Evolutionary conservation across 2,888 invertebrate genomes (phyloP).

Genomic region (Neoascia interrupta): DNA sequence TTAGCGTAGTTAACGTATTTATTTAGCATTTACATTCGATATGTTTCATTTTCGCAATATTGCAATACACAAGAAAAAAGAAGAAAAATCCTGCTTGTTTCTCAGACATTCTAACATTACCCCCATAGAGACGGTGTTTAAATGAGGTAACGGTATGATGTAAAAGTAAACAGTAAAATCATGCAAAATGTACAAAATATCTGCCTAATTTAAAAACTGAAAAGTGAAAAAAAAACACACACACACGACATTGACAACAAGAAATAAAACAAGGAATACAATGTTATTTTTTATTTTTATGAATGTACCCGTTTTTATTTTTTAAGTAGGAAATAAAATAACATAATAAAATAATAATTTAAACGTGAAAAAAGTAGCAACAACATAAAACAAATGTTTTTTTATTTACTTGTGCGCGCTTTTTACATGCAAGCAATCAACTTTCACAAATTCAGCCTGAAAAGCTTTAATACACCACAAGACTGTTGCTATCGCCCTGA

Average conservation of each 20-base stretch:
- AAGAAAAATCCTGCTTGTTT: conserved; percentile 51
- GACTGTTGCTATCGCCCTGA: no score
- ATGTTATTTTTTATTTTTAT: conserved; percentile 6
- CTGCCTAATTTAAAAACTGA: conserved; percentile 37
- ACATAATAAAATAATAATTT: conserved; percentile 39
- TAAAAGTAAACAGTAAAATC: conserved; percentile 38
- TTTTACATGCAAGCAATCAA: background rate
- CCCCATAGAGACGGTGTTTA: conserved; percentile 33
- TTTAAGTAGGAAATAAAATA: conserved; percentile 52
- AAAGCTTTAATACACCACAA: no score
- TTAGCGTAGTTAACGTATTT: conserved; percentile 70
- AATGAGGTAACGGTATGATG: no score
- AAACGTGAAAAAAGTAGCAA: conserved; percentile 30
- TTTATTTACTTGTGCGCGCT: background rate
- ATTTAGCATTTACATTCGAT: conserved; percentile 62
- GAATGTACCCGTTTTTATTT: conserved; percentile 49
- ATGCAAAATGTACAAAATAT: conserved; percentile 62
- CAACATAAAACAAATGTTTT: conserved; percentile 2
- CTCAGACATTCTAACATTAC: conserved; percentile 43
- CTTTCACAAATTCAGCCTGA: background rate
- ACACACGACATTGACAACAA: no score
- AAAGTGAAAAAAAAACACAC: conserved; percentile 36
- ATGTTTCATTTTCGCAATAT: conserved; percentile 51
- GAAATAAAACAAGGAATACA: conserved; percentile 34
- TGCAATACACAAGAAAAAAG: no score